Percentiles rank a stretch among this genome's conserved stretches.
Evolutionary conservation across 2,888 invertebrate species (phyloP).

Genomic region (Lithodes maja): DNA sequence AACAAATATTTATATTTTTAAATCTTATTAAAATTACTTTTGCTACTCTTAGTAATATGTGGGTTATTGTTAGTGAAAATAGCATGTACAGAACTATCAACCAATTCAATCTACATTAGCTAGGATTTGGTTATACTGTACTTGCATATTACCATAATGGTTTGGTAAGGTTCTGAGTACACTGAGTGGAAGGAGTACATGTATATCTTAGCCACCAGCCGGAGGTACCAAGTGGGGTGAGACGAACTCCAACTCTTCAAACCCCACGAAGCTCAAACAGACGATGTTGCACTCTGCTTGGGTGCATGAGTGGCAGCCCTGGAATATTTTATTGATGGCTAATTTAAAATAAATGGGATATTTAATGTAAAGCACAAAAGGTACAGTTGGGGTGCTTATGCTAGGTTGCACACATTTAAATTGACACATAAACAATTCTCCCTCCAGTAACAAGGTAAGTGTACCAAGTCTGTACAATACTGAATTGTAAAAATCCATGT

Average conservation of each 20-base stretch:
- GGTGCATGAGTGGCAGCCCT: constrained; percentile 28
- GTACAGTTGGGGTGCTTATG: not conserved
- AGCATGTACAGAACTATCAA: too few species aligned
- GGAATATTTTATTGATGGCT: constrained; percentile 12
- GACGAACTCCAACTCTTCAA: constrained; percentile 13
- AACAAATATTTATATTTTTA: too few species aligned
- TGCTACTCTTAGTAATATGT: too few species aligned
- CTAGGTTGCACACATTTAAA: not conserved
- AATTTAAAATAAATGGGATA: constrained; percentile 4
- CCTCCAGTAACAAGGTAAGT: not conserved
- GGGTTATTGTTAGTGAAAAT: too few species aligned
- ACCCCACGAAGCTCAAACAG: constrained; percentile 14
- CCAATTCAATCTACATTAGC: too few species aligned
- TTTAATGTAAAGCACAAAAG: not conserved
- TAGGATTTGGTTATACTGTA: too few species aligned
- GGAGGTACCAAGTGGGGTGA: constrained; percentile 26
- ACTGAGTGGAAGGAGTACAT: too few species aligned
- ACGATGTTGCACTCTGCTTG: constrained; percentile 12
- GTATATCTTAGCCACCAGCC: not conserved
- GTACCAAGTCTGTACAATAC: too few species aligned
- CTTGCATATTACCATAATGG: too few species aligned
- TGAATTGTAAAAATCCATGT: too few species aligned
- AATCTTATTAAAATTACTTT: too few species aligned
- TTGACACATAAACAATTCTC: not conserved
- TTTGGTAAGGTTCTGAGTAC: too few species aligned